Conservation (phyloP, 2,888 invertebrate genomes). For the Melanotus villosus region DNA sequence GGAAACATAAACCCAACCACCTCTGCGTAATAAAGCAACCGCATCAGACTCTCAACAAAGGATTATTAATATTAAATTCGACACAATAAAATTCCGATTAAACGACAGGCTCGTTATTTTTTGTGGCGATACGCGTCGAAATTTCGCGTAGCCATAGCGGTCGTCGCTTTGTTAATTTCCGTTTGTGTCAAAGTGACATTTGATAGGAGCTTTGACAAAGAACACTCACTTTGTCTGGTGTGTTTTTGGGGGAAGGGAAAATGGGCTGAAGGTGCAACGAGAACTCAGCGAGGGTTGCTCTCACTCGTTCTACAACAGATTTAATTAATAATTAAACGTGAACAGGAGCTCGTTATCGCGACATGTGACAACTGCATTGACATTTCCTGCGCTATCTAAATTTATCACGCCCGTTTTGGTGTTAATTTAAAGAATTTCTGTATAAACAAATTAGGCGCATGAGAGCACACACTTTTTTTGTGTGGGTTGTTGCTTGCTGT, state of each 20-base stretch:
- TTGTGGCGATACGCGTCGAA: slow-evolving; percentile 10
- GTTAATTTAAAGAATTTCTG: not conserved
- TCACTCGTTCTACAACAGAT: slow-evolving; percentile 42
- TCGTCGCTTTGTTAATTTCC: slow-evolving; percentile 57
- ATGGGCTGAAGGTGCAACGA: slow-evolving; percentile 19
- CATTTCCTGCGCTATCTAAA: slow-evolving; percentile 8
- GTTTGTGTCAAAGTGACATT: slow-evolving; percentile 58
- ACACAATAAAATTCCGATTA: slow-evolving; percentile 41
- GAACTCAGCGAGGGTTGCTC: not conserved
- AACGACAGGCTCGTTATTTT: slow-evolving; percentile 28
- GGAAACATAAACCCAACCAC: not conserved
- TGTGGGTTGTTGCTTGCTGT: no score
- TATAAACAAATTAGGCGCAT: not conserved
- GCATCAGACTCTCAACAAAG: not conserved
- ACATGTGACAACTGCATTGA: slow-evolving; percentile 40
- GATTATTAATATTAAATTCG: slow-evolving; percentile 32
- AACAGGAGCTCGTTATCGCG: slow-evolving; percentile 42
- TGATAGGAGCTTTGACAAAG: slow-evolving; percentile 52
- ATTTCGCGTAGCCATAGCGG: slow-evolving; percentile 16
- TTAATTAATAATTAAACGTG: slow-evolving; percentile 51
- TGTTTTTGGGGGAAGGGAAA: slow-evolving; percentile 10
- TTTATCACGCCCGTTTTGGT: not conserved
- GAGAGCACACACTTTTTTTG: not conserved
- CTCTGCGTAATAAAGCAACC: not conserved
- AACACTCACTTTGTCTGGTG: slow-evolving; percentile 35